Conservation (phyloP, 1,140 invertebrate species). For the Varroa destructor region DNA sequence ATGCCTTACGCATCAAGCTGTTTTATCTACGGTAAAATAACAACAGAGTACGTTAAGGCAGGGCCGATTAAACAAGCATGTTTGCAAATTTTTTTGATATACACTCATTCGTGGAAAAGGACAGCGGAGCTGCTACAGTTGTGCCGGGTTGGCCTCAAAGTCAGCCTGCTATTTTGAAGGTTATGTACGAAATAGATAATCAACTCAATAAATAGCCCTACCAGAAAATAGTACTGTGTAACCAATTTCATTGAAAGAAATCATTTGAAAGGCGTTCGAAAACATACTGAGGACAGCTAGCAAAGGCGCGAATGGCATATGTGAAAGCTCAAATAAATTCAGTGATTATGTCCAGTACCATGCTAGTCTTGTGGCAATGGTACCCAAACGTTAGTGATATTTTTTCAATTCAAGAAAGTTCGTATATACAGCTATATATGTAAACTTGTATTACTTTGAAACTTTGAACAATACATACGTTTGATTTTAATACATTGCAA, state of each 20-base stretch:
- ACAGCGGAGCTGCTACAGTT: no score
- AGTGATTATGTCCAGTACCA: neutral
- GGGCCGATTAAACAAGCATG: no score
- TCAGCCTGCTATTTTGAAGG: neutral
- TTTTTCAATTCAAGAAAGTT: slow-evolving; percentile 58
- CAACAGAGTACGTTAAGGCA: no score
- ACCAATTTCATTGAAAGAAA: slow-evolving; percentile 55
- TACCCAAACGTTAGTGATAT: slow-evolving; percentile 40
- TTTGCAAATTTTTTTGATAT: no score
- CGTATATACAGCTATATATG: slow-evolving; percentile 65
- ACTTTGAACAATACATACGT: slow-evolving; percentile 29
- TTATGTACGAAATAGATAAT: slow-evolving; percentile 2
- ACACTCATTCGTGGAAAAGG: no score
- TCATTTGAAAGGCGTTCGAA: slow-evolving; percentile 65
- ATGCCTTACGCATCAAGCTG: no score
- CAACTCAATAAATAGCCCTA: slow-evolving; percentile 64
- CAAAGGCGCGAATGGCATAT: slow-evolving; percentile 59
- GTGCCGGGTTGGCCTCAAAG: no score
- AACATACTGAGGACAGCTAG: slow-evolving; percentile 65
- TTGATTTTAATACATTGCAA: neutral
- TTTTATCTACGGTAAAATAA: no score
- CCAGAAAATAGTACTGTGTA: slow-evolving; percentile 66
- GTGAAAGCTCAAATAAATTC: neutral
- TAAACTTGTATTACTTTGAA: slow-evolving; percentile 41
- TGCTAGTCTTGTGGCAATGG: neutral